Evolutionary conservation across 2,888 invertebrate genomes (phyloP), one percentile per base, ranked within the genome.

Genomic region (Tachina grossa): DNA sequence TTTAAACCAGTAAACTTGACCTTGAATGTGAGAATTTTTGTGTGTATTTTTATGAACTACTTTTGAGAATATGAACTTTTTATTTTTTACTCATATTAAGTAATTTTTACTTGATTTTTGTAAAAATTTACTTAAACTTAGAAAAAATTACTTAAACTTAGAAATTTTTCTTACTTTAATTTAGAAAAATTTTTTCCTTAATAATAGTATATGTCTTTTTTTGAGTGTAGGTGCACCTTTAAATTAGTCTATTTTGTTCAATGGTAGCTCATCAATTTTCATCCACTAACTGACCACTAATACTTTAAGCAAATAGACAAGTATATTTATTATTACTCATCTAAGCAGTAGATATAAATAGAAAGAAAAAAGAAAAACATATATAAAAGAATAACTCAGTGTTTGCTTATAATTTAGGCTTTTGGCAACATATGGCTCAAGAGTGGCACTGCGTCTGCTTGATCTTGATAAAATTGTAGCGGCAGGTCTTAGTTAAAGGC

Each of bases 401-500:
- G 11, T 31, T 59, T 11, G 9, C 31, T 53, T 49, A 13, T 14
- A 53, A 2, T 47, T 78, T 19, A 22, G 8, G 45, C 16, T 77
- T 78, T 76, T 47, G 49, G 66, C 74, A 84, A 89, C 90, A 90
- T 90, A 90, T 90, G 90, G 89, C 85, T 86, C 49, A 61, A 55
- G 65, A 59, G 47, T 45, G 82, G 69, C 77, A 57, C 76, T 45
- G 19, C 19, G 75, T 59, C 78, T 31, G 41, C 41, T 45, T 69
- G 79, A 87, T 87, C 86, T 87, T 82, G 87, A 88, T 88, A 87
- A 88, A 85, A 61, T 16, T 65, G 31, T 45, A 69, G 66, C 77
- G 77, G 72, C 81, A 82, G 71, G 71, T 80, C 88, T 88, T 89
- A 90, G 91, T 89, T 90, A 90, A 89, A 88, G 87, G 89, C 91